Base-by-base conservation (phyloP, 2,797 vertebrate species). In the Bradypus variegatus region DNA sequence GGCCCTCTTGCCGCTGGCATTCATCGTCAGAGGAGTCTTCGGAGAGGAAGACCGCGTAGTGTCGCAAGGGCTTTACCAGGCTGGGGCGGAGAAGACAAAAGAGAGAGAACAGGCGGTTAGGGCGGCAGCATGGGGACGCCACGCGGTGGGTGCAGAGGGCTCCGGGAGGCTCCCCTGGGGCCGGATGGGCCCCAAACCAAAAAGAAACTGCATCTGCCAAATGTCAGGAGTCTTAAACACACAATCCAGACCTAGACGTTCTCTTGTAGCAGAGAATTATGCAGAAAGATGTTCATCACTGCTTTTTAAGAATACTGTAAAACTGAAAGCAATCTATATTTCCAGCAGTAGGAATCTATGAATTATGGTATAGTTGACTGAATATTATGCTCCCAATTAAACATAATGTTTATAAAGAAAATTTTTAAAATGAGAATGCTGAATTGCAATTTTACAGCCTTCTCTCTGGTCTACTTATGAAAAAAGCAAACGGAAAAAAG, bases 11-110 rank as follows among this genome's bases (percentile, higher is more conserved):
- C 94, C 98, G 98, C 96, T 98, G 98, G 95, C 98, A 98, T 96
- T 99, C 99, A 90, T 99, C 99, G 91, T 98, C 99, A 95, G 99
- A 99, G 41, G 98, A 99, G 97, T 99, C 99, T 97, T 99, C 99
- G 55, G 98, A 99, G 92, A 99, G 98, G 98, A 99, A 99, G 97
- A 99, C 98, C 48, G 98, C 99, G 97, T 99, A 99, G 98, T 99
- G 99, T 96, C 98, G 98, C 88, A 98, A 98, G 80, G 99, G 99
- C 97, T 98, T 99, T 97, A 98, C 96, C 95, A 98, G 97, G 97
- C 99, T 99, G 98, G 97, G 96, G 96, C 86, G 96, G 89, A 97
- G 97, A 92, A 97, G 95, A 97, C 95, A 98, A 95, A 96, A 97
- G 97, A 97, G 96, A 94, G 94, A 97, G 95, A 97, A 95, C 93